phyloP scores from a whole-genome alignment of 2,113 vertebrate genomes.

The Corvus cornix region DNA sequence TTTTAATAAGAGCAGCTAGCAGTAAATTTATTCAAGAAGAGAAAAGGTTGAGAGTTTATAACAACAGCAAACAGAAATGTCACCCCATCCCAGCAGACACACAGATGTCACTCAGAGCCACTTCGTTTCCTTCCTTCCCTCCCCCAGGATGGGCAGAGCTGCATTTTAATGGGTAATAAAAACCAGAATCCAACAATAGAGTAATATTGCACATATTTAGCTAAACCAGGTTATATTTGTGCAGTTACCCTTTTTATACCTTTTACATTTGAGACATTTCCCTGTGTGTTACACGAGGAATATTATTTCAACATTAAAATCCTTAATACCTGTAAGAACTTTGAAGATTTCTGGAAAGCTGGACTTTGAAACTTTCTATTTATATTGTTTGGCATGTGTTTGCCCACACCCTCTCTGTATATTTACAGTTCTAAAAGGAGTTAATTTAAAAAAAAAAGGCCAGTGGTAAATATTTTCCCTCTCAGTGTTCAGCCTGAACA shows the following conservation, averaged over 20 bases:
- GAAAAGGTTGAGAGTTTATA: neutral
- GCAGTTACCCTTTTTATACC: neutral
- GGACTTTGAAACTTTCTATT: conserved; percentile 41
- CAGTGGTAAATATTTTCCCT: neutral
- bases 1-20: neutral
- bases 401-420: conserved; percentile 8
- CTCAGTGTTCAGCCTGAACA: neutral
- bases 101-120: neutral
- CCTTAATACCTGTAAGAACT: neutral
- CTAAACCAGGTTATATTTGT: too few relatives aligned
- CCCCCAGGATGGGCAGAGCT: neutral
- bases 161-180: neutral
- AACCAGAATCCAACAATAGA: neutral
- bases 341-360: neutral
- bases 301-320: neutral
- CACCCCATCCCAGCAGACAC: neutral
- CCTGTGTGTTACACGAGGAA: neutral
- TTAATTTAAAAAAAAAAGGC: neutral
- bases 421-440: neutral
- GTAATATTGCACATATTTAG: neutral
- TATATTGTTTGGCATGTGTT: neutral
- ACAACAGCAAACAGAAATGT: neutral
- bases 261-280: neutral
- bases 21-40: neutral
- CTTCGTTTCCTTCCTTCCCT: neutral